Conservation (phyloP, 37 sponge, comb jelly and placozoan species). For the Dysidea cf. avara region DNA sequence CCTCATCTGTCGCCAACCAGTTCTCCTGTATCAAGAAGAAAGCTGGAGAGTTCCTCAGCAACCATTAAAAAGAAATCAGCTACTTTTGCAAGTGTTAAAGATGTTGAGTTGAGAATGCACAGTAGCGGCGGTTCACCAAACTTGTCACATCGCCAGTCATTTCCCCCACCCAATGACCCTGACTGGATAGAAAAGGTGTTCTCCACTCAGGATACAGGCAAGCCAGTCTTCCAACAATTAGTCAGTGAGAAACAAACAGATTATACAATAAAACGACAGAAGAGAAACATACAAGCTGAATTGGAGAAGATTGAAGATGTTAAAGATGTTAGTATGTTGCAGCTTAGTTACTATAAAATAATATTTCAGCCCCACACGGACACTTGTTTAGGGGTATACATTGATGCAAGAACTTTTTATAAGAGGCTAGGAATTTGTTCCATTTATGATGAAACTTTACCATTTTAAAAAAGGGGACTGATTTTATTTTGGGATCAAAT, state of each 20-base stretch:
- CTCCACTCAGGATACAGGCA: slow-evolving; percentile 29
- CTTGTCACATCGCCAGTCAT: not conserved
- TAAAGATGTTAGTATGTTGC: slow-evolving; percentile 38
- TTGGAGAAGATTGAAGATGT: slow-evolving; percentile 57
- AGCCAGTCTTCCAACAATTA: slow-evolving; percentile 54
- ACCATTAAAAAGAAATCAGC: not conserved
- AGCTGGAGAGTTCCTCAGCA: slow-evolving; percentile 15
- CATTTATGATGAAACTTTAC: too few relatives aligned
- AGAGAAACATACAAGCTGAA: slow-evolving; percentile 53
- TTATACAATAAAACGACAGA: slow-evolving; percentile 66
- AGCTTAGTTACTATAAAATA: too few relatives aligned
- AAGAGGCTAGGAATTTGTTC: too few relatives aligned
- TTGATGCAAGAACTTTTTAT: too few relatives aligned
- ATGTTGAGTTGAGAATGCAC: not conserved
- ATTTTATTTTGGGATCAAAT: too few relatives aligned
- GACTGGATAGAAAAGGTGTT: slow-evolving; percentile 10
- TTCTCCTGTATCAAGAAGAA: not conserved
- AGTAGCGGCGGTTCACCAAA: not conserved
- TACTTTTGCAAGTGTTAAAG: not conserved
- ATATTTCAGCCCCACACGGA: too few relatives aligned
- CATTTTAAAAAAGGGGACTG: too few relatives aligned
- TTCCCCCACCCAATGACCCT: not conserved
- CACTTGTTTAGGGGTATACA: too few relatives aligned
- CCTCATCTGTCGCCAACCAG: too few relatives aligned
- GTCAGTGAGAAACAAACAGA: slow-evolving; percentile 37